Evolutionary conservation across 2,888 invertebrate species (phyloP), one percentile per base, ranked within the genome.

Genomic region (Biston betularia): DNA sequence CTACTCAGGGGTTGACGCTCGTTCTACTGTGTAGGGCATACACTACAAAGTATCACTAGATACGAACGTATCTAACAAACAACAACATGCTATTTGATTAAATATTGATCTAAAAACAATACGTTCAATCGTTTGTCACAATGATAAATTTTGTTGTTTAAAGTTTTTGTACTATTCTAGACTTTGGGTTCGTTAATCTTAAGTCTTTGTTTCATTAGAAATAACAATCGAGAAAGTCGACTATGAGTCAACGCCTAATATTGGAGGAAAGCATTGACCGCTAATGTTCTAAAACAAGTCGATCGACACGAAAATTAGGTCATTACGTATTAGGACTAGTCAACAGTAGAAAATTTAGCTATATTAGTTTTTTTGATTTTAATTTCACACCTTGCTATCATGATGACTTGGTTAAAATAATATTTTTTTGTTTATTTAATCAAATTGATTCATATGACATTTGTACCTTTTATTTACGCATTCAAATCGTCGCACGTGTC

Each of bases 121-220:
- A 15, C 46, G 9, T 46, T 44, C 5, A 44, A n/a, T n/a, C 6
- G 4, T 44, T 44, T n/a, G 4, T 4, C n/a, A 44, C n/a, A 44
- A 12, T 1, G 6, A 8, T 15, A 9, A 15, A 9, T 15, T 7
- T 7, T 38, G 54, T 62, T 55, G 46, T 49, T 42, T 62, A 9
- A 62, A 63, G 42, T 61, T 61, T 40, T 38, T 38, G 33, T 15
- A 4, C 38, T 9, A 24, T 42, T 44, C 33, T 42, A 54, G 6
- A 8, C 38, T 8, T 11, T 33, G 42, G 42, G 5, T 12, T 42
- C 24, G 33, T 54, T 33, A 12, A 44, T 44, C n/a, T 52, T 6
- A 11, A 14, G 52, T 10, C 24, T 42, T 42, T 42, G 54, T 42
- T 54, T 42, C 42, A 24, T 40, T 42, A 42, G 38, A 40, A 40